Conservation (phyloP, 2,797 vertebrate genomes). For the Sphenopsis melanotis region DNA sequence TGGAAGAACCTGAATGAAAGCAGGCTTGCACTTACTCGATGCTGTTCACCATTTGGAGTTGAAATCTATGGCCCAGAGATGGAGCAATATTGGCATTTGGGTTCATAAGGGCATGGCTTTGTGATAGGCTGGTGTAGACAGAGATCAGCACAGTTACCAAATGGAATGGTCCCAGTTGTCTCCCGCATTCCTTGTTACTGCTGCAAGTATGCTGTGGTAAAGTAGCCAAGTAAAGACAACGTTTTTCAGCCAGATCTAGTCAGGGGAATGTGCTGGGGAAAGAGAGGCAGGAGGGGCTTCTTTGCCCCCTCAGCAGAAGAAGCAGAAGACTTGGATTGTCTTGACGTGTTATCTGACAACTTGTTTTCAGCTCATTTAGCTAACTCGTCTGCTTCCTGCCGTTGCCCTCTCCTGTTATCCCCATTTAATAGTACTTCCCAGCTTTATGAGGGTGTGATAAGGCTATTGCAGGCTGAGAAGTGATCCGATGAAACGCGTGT, state of each 20-base stretch:
- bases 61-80: background rate
- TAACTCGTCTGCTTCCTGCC: background rate
- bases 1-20: background rate
- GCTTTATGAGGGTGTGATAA: background rate
- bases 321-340: background rate
- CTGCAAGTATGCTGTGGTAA: background rate
- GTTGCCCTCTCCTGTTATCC: background rate
- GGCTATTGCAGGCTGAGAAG: background rate
- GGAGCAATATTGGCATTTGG: background rate
- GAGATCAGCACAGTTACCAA: background rate
- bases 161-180: background rate
- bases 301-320: background rate
- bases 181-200: background rate
- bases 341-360: background rate
- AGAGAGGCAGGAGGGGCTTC: background rate
- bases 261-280: background rate
- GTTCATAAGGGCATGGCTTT: background rate
- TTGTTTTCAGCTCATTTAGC: constrained; percentile 1
- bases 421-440: constrained; percentile 12
- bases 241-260: background rate
- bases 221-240: background rate
- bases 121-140: background rate
- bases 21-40: background rate
- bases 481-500: background rate
- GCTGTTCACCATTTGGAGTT: background rate